phyloP scores from a whole-genome alignment of 2,888 invertebrate genomes.

The Sericinus montela region DNA sequence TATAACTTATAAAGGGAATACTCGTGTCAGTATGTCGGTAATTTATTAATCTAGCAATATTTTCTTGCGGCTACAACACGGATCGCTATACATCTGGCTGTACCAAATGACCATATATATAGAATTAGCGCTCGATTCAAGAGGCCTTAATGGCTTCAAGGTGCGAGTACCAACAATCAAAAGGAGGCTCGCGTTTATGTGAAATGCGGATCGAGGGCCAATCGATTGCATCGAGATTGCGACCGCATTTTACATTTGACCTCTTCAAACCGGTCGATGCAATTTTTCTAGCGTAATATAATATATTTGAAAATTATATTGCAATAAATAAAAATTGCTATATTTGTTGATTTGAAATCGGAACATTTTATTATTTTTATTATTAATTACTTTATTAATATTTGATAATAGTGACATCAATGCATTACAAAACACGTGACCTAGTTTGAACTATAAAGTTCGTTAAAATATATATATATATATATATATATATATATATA shows the following conservation, averaged over 20 bases:
- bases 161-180: conserved; percentile 8
- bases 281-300: too few relatives aligned
- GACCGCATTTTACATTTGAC: conserved; percentile 6
- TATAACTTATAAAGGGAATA: background rate
- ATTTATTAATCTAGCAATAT: conserved; percentile 10
- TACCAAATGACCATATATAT: conserved; percentile 19
- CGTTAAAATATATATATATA: too few relatives aligned
- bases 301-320: too few relatives aligned
- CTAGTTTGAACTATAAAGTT: too few relatives aligned
- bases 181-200: conserved; percentile 11
- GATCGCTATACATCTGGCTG: conserved; percentile 13
- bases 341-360: too few relatives aligned
- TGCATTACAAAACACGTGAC: too few relatives aligned
- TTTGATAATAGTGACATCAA: too few relatives aligned
- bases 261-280: too few relatives aligned
- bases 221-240: conserved; percentile 1
- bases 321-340: too few relatives aligned
- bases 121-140: conserved; percentile 12
- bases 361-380: too few relatives aligned
- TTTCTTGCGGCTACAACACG: conserved; percentile 2
- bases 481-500: too few relatives aligned
- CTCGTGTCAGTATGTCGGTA: background rate
- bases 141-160: conserved; percentile 16
- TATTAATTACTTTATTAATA: too few relatives aligned
- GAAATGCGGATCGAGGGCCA: conserved; percentile 10